These are phyloP conservation scores for Clarias platycephalus DNA, from an alignment of 2,797 vertebrate genomes.

Conservation along the genomic window DNA sequence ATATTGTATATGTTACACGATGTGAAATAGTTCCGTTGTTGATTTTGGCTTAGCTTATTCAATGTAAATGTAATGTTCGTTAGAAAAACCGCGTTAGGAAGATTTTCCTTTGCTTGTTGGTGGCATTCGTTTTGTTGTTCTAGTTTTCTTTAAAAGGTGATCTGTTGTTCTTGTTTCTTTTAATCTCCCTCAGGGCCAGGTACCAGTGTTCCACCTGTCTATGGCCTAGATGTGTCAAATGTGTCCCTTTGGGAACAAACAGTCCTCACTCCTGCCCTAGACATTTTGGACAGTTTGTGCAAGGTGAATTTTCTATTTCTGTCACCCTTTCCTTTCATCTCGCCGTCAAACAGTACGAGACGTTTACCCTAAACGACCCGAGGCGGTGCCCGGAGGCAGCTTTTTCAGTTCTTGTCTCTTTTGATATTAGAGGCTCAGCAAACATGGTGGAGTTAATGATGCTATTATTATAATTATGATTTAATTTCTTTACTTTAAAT, in stretches of 20 bases:
- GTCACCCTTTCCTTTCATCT: not conserved
- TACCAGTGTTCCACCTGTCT: slow-evolving; percentile 81
- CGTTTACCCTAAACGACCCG: slow-evolving; percentile 11
- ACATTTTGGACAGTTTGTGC: slow-evolving; percentile 84
- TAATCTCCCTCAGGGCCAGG: slow-evolving; percentile 78
- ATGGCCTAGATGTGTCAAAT: slow-evolving; percentile 87
- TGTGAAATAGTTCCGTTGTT: no score
- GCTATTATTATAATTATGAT: slow-evolving; percentile 2
- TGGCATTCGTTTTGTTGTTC: not conserved
- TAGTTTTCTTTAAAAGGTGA: slow-evolving; percentile 1
- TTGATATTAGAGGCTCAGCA: slow-evolving; percentile 11
- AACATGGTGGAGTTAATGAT: slow-evolving; percentile 16
- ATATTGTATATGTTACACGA: not conserved
- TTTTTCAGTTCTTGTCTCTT: not conserved
- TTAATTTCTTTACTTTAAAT: slow-evolving; percentile 12
- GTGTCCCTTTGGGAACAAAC: slow-evolving; percentile 83
- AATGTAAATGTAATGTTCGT: no score
- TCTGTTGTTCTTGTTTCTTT: slow-evolving; percentile 11
- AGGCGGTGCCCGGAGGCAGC: not conserved
- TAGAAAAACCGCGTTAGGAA: not conserved
- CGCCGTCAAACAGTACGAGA: not conserved
- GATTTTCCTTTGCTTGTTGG: not conserved
- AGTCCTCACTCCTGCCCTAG: slow-evolving; percentile 86
- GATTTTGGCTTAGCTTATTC: slow-evolving; percentile 1
- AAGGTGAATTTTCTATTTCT: slow-evolving; percentile 74